Percentiles rank a stretch among this genome's conserved stretches.
phyloP scores from a whole-genome alignment of 2,113 vertebrate species.

The Scomber japonicus region DNA sequence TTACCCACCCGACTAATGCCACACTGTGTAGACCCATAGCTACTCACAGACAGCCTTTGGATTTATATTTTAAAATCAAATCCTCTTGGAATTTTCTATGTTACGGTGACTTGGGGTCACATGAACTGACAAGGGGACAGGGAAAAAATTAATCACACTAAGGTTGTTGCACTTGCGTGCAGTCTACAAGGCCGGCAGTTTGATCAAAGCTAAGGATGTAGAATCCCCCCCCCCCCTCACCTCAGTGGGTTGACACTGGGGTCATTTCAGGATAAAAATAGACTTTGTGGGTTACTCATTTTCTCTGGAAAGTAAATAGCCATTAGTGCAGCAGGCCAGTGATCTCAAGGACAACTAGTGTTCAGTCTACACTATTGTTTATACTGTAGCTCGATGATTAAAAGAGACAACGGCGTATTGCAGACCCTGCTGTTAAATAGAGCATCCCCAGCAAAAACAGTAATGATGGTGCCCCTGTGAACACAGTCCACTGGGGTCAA shows the following conservation, averaged over 20 bases:
- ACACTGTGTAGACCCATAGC: constrained; percentile 71
- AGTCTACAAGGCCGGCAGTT: constrained; percentile 46
- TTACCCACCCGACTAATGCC: constrained; percentile 79
- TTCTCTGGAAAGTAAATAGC: constrained; percentile 74
- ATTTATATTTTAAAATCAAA: constrained; percentile 60
- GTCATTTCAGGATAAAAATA: constrained; percentile 76
- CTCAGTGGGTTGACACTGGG: constrained; percentile 62
- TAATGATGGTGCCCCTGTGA: constrained; percentile 58
- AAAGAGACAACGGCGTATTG: constrained; percentile 58
- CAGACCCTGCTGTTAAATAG: constrained; percentile 49
- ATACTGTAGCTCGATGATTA: constrained; percentile 62
- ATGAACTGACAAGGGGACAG: constrained; percentile 50
- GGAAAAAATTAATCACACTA: constrained; percentile 38
- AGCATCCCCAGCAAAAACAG: constrained; percentile 55
- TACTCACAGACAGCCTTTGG: constrained; percentile 40
- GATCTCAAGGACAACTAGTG: constrained; percentile 65
- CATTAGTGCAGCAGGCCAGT: constrained; percentile 74
- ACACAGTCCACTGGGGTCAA: constrained; percentile 62
- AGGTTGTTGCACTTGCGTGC: constrained; percentile 63
- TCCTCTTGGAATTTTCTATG: constrained; percentile 34
- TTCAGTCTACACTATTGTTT: constrained; percentile 69
- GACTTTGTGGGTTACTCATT: constrained; percentile 73
- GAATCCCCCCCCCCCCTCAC: constrained; percentile 27
- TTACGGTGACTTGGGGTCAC: constrained; percentile 46
- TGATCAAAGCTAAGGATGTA: constrained; percentile 75